Percentiles rank a stretch among this genome's conserved stretches.
phyloP scores from a whole-genome alignment of 2,113 vertebrate genomes.

The Equus quagga region DNA sequence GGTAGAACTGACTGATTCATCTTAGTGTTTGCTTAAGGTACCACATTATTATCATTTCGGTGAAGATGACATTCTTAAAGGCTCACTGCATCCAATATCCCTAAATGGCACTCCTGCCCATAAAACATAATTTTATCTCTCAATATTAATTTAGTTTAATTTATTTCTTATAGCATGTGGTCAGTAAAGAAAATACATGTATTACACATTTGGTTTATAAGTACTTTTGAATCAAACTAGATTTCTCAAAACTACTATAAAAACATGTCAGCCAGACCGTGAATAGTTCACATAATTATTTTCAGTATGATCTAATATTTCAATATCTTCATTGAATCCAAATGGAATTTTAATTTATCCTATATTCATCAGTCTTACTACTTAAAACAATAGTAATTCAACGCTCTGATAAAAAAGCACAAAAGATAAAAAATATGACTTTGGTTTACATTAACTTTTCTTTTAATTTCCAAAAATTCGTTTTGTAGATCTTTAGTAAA shows the following conservation, averaged over 20 bases:
- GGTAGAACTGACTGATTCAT: constrained; percentile 11
- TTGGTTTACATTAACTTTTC: background rate
- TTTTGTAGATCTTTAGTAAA: background rate
- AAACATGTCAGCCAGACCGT: background rate
- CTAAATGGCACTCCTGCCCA: constrained; percentile 26
- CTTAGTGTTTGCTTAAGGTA: constrained; percentile 43
- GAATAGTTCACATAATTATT: constrained; percentile 36
- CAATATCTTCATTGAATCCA: constrained; percentile 49
- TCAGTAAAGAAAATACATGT: constrained; percentile 65
- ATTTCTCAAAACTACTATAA: constrained; percentile 51
- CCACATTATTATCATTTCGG: constrained; percentile 18
- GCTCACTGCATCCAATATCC: constrained; percentile 58
- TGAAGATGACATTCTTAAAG: constrained; percentile 6
- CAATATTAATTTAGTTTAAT: constrained; percentile 68
- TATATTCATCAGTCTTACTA: background rate
- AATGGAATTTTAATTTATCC: constrained; percentile 13
- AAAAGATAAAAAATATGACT: background rate
- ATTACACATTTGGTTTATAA: constrained; percentile 57
- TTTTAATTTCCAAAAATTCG: background rate
- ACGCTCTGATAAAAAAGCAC: background rate
- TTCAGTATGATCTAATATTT: constrained; percentile 44
- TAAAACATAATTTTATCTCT: constrained; percentile 78
- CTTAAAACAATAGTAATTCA: background rate
- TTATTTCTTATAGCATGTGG: constrained; percentile 64
- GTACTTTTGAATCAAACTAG: constrained; percentile 52